Evolutionary conservation across 2,888 invertebrate species (phyloP).

Genomic region (Zelleria hepariella): DNA sequence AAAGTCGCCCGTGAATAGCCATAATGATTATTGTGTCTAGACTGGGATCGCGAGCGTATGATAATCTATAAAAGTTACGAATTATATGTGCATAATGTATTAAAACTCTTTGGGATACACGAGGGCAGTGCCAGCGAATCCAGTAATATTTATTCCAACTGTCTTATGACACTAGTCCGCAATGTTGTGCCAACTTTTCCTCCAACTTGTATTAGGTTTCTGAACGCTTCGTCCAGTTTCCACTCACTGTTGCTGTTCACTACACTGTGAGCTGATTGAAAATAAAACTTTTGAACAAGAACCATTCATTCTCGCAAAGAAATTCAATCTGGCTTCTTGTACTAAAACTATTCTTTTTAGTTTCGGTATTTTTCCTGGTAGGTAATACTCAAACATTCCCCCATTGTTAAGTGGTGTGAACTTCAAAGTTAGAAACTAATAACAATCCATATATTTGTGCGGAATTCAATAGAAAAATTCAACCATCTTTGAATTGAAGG

Average conservation of each 20-base stretch:
- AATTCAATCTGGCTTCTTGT: background rate
- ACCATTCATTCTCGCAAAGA: background rate
- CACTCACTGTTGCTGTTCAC: background rate
- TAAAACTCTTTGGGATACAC: background rate
- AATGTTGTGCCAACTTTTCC: background rate
- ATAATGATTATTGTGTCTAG: background rate
- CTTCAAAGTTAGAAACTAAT: too few species aligned
- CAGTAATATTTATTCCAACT: background rate
- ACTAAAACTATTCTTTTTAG: too few species aligned
- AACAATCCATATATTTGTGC: too few species aligned
- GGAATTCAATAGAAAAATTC: too few species aligned
- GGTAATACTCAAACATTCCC: too few species aligned
- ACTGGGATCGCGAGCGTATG: too few species aligned
- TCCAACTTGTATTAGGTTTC: slow-evolving; percentile 1
- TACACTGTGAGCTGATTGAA: background rate
- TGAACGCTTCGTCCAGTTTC: background rate
- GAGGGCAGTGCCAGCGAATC: background rate
- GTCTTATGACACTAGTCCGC: background rate
- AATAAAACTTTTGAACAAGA: background rate
- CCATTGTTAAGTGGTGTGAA: too few species aligned
- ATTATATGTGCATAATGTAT: background rate
- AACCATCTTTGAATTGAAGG: too few species aligned
- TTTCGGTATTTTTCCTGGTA: too few species aligned
- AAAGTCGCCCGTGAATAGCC: background rate
- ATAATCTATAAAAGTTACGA: background rate